These are phyloP conservation scores for Thumatha senex DNA, from an alignment of 2,888 invertebrate species.

Conservation along the genomic window DNA sequence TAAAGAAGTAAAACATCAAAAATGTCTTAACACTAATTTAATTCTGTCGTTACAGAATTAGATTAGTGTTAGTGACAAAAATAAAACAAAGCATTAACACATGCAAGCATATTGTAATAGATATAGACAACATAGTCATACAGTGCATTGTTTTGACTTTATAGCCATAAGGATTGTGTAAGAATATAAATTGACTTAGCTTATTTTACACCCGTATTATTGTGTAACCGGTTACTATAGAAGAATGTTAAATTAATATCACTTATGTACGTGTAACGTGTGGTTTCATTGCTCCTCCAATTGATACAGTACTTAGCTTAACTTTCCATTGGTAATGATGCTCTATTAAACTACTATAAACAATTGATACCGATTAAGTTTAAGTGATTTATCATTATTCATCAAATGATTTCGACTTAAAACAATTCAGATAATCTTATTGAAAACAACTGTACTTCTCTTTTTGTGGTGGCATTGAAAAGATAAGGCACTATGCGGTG, in stretches of 20 bases:
- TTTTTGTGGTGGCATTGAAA: no score
- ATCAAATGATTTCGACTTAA: neutral
- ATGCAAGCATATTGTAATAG: neutral
- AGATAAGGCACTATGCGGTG: no score
- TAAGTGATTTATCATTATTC: neutral
- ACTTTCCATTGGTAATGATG: slow-evolving; percentile 23
- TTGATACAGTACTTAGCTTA: slow-evolving; percentile 4
- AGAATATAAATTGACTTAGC: slow-evolving; percentile 14
- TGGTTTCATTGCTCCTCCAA: slow-evolving; percentile 20
- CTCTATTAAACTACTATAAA: neutral
- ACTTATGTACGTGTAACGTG: slow-evolving; percentile 8
- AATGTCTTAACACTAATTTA: no score
- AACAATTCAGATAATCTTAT: no score
- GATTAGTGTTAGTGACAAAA: no score
- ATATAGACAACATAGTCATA: slow-evolving; percentile 16
- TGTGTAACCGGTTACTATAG: slow-evolving; percentile 30
- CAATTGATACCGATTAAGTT: neutral
- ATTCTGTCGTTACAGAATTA: no score
- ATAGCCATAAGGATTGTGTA: slow-evolving; percentile 37
- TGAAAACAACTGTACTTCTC: no score
- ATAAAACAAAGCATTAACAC: no score
- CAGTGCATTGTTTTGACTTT: slow-evolving; percentile 39
- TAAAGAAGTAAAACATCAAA: no score
- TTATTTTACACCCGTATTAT: slow-evolving; percentile 37
- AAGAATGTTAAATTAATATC: slow-evolving; percentile 36